Base-by-base conservation (phyloP, 1,140 invertebrate species). In the Druon quercuslanigerum region DNA sequence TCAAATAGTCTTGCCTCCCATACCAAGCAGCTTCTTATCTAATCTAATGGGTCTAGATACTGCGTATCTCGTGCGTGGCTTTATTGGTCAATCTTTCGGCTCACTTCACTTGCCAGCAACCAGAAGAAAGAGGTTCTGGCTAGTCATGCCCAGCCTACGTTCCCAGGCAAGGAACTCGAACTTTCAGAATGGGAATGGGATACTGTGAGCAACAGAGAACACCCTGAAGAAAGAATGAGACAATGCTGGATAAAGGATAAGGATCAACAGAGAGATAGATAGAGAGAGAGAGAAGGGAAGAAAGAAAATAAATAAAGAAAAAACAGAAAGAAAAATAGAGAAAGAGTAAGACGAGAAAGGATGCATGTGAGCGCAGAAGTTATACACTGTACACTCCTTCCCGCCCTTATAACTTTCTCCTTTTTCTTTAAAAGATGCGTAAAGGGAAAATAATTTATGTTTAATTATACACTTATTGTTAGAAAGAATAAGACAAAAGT, bases 91-190 rank as follows among this genome's bases (percentile, higher is more conserved):
- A 76, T 80, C 74, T 66, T 77, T 77, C 50, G 75, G 70, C 50
- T 66, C 56, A 54, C 72, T 51, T 75, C 57, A 75, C 33, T 66
- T 66, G 60, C 33, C 16, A 66, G 25, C 78, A 66, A 77, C 74
- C 80, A 74, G 72, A 74, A 76, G 78, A 54, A 71, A 75, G 73
- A 52, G 40, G 54, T n/a, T 25, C 51, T 51, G 56, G 84, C 86
- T 86, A 88, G 87, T 88, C 84, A 89, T 85, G 85, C 83, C 82
- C 71, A 74, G 71, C 16, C 81, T 73, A 71, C 86, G 84, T 89
- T 90, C 88, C 86, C 89, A 89, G 87, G 87, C 86, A 79, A 81
- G 80, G 80, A 77, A 73, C 78, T 82, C 80, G 77, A 85, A 76
- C 80, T 83, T 81, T 80, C 71, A 20, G 17, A 84, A 79, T 80